phyloP scores from a whole-genome alignment of 2,888 invertebrate genomes.

The Luperina nickerlii region DNA sequence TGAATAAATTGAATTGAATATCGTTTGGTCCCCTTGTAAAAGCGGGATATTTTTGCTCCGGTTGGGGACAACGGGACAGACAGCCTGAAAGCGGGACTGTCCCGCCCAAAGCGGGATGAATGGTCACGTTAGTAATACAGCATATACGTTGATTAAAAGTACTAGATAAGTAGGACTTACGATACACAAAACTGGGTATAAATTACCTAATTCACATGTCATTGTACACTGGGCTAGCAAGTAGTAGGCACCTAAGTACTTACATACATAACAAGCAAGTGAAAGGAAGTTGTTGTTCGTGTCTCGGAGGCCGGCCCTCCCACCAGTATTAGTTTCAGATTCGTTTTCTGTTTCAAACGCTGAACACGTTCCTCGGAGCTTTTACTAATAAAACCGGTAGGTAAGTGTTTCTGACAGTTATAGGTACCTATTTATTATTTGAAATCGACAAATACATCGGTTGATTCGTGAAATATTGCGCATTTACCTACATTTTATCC shows the following conservation, averaged over 20 bases:
- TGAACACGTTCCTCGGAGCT: constrained; percentile 13
- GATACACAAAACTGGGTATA: constrained; percentile 4
- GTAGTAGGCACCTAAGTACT: background rate
- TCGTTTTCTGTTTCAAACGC: constrained; percentile 32
- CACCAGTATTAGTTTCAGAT: constrained; percentile 37
- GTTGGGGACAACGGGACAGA: no score
- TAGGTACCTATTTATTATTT: constrained; percentile 1
- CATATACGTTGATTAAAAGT: background rate
- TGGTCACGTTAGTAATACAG: no score
- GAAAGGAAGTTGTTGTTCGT: constrained; percentile 40
- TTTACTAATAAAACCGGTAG: constrained; percentile 13
- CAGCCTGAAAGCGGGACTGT: no score
- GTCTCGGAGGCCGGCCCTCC: constrained; percentile 9
- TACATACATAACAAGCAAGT: constrained; percentile 34
- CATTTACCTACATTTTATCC: background rate
- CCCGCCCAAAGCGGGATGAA: no score
- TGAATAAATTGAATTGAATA: no score
- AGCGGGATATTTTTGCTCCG: no score
- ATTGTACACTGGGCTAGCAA: constrained; percentile 1
- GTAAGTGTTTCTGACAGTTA: constrained; percentile 1
- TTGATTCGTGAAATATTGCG: background rate
- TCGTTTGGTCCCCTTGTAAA: no score
- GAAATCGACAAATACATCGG: no score
- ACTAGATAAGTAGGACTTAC: background rate
- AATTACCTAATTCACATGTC: background rate